Percentiles rank a stretch among this genome's conserved stretches.
Evolutionary conservation across 2,797 vertebrate genomes (phyloP).

Genomic region (Intellagama lesueurii): DNA sequence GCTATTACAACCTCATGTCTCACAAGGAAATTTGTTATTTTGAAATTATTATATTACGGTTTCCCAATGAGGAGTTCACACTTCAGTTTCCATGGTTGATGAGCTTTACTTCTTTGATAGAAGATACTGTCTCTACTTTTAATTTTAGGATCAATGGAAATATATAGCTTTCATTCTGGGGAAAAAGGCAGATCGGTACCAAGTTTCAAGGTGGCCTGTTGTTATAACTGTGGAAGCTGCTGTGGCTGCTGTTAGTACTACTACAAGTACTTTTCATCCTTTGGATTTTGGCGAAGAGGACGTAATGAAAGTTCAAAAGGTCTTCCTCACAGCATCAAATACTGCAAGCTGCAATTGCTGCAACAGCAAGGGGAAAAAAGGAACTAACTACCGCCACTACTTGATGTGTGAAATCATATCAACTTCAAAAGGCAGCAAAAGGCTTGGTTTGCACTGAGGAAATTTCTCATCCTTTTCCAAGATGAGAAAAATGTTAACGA

Average conservation of each 20-base stretch:
- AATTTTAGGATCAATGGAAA: not conserved
- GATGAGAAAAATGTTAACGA: constrained; percentile 37
- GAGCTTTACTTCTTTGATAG: not conserved
- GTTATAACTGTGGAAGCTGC: not conserved
- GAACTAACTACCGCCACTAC: constrained; percentile 25
- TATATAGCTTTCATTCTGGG: not conserved
- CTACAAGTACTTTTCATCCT: not conserved
- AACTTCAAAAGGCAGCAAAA: constrained; percentile 40
- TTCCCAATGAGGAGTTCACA: not conserved
- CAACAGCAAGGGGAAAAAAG: not conserved
- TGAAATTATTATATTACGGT: not conserved
- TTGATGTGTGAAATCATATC: constrained; percentile 28
- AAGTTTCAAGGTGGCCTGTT: constrained; percentile 17
- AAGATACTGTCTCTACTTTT: not conserved
- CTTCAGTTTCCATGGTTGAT: not conserved
- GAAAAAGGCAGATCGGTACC: not conserved
- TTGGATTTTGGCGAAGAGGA: not conserved
- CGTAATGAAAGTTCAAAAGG: constrained; percentile 40
- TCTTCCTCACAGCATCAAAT: constrained; percentile 40
- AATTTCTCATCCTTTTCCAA: constrained; percentile 28
- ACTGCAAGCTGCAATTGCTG: constrained; percentile 4
- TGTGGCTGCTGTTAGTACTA: not conserved
- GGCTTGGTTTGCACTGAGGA: constrained; percentile 38
- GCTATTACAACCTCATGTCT: not conserved
- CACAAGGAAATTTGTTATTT: not conserved